Conservation (phyloP, 2,888 invertebrate genomes). For the Archaeoteleia sp. region DNA sequence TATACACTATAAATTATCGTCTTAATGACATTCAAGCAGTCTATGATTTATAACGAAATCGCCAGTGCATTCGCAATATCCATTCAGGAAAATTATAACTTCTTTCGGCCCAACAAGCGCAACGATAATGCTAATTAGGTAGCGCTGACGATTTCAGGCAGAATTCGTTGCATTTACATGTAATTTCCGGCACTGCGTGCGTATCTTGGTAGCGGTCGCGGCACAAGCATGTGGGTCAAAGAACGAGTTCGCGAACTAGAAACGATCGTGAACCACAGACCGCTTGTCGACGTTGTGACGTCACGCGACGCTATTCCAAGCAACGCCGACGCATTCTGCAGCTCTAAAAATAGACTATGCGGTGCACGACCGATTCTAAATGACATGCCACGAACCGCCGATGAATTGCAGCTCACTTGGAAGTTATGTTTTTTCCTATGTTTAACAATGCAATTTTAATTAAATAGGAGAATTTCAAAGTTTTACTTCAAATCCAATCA, state of each 20-base stretch:
- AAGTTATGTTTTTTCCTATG: not conserved
- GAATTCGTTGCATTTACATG: constrained; percentile 36
- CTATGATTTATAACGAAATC: no score
- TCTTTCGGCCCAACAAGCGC: constrained; percentile 1
- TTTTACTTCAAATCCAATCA: no score
- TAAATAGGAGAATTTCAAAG: no score
- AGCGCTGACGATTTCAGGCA: constrained; percentile 18
- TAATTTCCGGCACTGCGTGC: constrained; percentile 48
- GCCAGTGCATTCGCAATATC: not conserved
- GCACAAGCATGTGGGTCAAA: constrained; percentile 61
- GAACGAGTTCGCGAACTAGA: constrained; percentile 63
- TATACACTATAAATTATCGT: no score
- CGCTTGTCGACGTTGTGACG: constrained; percentile 63
- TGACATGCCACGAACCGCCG: constrained; percentile 42
- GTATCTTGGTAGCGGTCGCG: constrained; percentile 43
- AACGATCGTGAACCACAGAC: constrained; percentile 63
- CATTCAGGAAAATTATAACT: constrained; percentile 23
- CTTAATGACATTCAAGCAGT: no score
- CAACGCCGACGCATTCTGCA: constrained; percentile 60
- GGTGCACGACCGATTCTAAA: constrained; percentile 52
- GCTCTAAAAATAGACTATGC: constrained; percentile 60
- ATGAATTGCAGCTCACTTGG: constrained; percentile 29
- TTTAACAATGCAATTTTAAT: not conserved
- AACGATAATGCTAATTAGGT: constrained; percentile 39
- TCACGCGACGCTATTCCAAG: constrained; percentile 65